phyloP scores from a whole-genome alignment of 53 echinoderm and acorn worm species.

The Echinarachnius parma region DNA sequence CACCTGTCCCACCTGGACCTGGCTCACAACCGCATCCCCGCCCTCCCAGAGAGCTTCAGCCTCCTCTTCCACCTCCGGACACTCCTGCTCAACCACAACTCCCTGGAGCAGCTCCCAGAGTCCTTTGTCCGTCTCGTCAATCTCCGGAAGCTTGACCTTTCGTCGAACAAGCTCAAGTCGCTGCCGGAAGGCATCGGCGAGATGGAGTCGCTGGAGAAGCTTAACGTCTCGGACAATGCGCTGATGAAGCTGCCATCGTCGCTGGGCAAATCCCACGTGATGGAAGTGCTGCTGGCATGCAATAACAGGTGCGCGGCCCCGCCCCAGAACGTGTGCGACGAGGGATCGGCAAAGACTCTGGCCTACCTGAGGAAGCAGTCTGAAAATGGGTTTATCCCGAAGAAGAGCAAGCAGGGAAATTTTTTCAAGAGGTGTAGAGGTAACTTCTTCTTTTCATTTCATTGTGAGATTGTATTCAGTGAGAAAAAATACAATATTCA shows the following conservation, averaged over 20 bases:
- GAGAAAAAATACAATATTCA: too few species aligned
- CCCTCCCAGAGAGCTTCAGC: constrained; percentile 79
- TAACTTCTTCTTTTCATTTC: too few species aligned
- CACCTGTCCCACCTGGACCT: constrained; percentile 70
- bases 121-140: constrained; percentile 79
- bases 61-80: constrained; percentile 75
- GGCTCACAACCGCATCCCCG: constrained; percentile 66
- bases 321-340: constrained; percentile 72
- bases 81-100: constrained; percentile 68
- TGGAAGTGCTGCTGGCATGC: constrained; percentile 63
- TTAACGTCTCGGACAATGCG: constrained; percentile 68
- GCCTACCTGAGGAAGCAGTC: constrained; percentile 63
- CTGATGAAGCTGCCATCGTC: constrained; percentile 61
- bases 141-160: constrained; percentile 68
- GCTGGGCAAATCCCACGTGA: constrained; percentile 53
- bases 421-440: constrained; percentile 80
- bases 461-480: too few species aligned
- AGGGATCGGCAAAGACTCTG: constrained; percentile 70
- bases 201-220: constrained; percentile 70
- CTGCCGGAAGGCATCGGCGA: constrained; percentile 68
- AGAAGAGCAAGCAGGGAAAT: constrained; percentile 53
- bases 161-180: constrained; percentile 57
- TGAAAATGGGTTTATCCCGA: constrained; percentile 67
- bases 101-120: constrained; percentile 55
- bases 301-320: constrained; percentile 64